Evolutionary conservation across 2,888 invertebrate species (phyloP).

Genomic region (Oscheius sp.): DNA sequence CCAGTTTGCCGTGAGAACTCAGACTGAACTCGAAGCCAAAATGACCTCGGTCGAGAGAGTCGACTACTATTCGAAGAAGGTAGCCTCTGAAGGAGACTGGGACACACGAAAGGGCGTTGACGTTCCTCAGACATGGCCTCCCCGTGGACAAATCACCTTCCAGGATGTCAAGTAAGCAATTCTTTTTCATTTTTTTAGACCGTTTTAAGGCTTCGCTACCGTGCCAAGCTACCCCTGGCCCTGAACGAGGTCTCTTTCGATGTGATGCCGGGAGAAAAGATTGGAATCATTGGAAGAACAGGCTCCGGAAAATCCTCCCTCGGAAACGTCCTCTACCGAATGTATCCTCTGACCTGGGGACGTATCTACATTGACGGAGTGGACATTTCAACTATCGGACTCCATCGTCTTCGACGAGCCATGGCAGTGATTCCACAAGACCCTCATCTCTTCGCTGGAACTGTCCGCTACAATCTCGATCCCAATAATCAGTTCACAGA

Average conservation of each 20-base stretch:
- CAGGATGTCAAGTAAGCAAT: slow-evolving; percentile 74
- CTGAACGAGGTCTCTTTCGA: slow-evolving; percentile 78
- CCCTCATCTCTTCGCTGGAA: slow-evolving; percentile 79
- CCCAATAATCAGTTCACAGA: slow-evolving; percentile 86
- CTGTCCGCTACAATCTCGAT: slow-evolving; percentile 87
- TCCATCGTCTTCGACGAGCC: slow-evolving; percentile 75
- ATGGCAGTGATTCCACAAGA: slow-evolving; percentile 79
- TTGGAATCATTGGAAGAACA: slow-evolving; percentile 79
- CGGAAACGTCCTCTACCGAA: slow-evolving; percentile 78
- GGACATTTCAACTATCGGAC: slow-evolving; percentile 70
- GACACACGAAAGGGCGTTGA: slow-evolving; percentile 50
- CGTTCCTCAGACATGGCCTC: slow-evolving; percentile 76
- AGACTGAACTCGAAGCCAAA: slow-evolving; percentile 90
- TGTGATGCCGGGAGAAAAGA: slow-evolving; percentile 78
- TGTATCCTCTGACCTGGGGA: slow-evolving; percentile 77
- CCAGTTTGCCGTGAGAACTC: slow-evolving; percentile 83
- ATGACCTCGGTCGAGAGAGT: slow-evolving; percentile 73
- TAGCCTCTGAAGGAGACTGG: slow-evolving; percentile 62
- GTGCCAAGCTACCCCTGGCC: slow-evolving; percentile 76
- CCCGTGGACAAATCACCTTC: slow-evolving; percentile 77
- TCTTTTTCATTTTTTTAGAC: not conserved
- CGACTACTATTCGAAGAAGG: slow-evolving; percentile 69
- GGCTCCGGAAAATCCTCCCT: slow-evolving; percentile 80
- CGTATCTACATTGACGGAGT: slow-evolving; percentile 64
- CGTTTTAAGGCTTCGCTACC: slow-evolving; percentile 75